Evolutionary conservation across 2,797 vertebrate species (phyloP).

Genomic region (Poliocrania exsul): DNA sequence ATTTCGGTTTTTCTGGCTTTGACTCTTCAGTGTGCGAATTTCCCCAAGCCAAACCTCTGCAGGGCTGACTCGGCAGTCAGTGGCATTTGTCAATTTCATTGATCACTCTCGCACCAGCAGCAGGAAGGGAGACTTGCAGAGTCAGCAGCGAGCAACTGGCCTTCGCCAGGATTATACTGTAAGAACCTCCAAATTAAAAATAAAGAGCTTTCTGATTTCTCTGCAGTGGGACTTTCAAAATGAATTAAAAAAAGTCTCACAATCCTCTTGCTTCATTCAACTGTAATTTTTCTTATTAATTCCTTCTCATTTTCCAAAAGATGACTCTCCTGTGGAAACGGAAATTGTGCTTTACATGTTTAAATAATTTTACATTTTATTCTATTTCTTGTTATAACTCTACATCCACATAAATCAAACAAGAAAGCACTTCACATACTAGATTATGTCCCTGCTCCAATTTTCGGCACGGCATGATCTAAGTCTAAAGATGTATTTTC

Average conservation of each 20-base stretch:
- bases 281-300: constrained; percentile 51
- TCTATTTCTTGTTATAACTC: background rate
- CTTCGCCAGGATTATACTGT: background rate
- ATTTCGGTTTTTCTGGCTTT: constrained; percentile 9
- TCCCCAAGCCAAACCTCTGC: background rate
- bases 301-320: constrained; percentile 41
- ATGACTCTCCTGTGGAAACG: constrained; percentile 3
- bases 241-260: background rate
- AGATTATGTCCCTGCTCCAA: background rate
- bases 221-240: constrained; percentile 46
- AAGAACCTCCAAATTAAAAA: constrained; percentile 56
- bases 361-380: constrained; percentile 61
- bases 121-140: background rate
- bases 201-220: constrained; percentile 11
- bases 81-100: constrained; percentile 68
- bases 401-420: background rate
- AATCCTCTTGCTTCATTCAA: constrained; percentile 24
- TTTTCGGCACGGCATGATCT: background rate
- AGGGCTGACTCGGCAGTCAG: constrained; percentile 58
- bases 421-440: background rate
- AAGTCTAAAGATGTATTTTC: background rate
- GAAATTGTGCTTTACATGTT: constrained; percentile 49
- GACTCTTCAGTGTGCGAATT: constrained; percentile 26
- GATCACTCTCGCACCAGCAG: constrained; percentile 28
- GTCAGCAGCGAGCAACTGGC: constrained; percentile 31